These are phyloP conservation scores for Emmelina monodactyla DNA, from an alignment of 2,888 invertebrate genomes.

Conservation along the genomic window DNA sequence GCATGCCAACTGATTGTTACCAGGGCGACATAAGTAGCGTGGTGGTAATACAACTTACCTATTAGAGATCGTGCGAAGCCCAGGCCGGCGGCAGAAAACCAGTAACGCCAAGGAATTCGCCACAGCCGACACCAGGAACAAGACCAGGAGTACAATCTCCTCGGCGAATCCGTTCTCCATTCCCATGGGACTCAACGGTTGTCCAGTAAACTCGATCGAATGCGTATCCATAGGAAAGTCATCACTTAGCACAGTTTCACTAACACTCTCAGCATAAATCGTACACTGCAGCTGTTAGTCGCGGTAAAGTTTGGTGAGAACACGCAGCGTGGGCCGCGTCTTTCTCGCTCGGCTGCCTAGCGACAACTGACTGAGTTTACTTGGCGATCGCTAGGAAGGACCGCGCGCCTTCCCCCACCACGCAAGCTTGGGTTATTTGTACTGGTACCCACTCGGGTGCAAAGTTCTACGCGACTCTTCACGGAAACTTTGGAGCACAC, in stretches of 20 bases:
- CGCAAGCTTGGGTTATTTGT: too few relatives aligned
- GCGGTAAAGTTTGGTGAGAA: slow-evolving; percentile 55
- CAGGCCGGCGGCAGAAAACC: slow-evolving; percentile 76
- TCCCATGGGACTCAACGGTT: slow-evolving; percentile 55
- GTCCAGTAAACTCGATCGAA: slow-evolving; percentile 50
- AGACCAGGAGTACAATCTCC: slow-evolving; percentile 56
- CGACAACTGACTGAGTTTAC: slow-evolving; percentile 52
- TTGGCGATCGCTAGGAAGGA: too few relatives aligned
- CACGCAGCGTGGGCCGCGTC: slow-evolving; percentile 58
- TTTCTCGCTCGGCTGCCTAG: slow-evolving; percentile 50
- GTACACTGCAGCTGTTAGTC: slow-evolving; percentile 51
- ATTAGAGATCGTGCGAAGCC: slow-evolving; percentile 80
- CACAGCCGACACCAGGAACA: slow-evolving; percentile 72
- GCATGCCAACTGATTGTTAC: neutral
- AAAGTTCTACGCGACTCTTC: too few relatives aligned
- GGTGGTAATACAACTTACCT: slow-evolving; percentile 67
- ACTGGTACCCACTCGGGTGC: too few relatives aligned
- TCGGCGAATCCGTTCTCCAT: slow-evolving; percentile 57
- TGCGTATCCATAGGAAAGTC: slow-evolving; percentile 44
- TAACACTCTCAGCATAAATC: slow-evolving; percentile 48
- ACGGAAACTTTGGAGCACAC: too few relatives aligned
- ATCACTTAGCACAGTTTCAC: slow-evolving; percentile 49
- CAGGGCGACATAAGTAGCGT: neutral
- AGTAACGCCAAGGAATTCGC: slow-evolving; percentile 77
- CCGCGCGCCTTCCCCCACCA: too few relatives aligned